Base-by-base conservation (phyloP, 2,888 invertebrate genomes). In the Agonopterix alstromeriana region DNA sequence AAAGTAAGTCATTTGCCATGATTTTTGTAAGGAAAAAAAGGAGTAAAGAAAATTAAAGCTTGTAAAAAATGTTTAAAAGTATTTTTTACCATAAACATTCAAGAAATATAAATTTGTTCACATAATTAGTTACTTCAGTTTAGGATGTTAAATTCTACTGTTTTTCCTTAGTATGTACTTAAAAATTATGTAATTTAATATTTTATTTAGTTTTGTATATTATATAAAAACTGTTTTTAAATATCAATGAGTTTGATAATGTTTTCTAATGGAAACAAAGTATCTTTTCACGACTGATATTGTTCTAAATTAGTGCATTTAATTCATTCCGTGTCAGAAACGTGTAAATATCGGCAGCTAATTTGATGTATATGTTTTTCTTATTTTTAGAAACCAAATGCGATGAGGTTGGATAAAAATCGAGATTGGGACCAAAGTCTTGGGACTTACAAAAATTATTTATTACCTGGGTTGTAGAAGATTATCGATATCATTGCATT, bases 401-500 rank as follows among this genome's bases (percentile, higher is more conserved):
- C 41, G 42, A 47, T 47, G 42, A 35, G 14, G 14, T 36, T 42
- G 17, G 41, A 36, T 11, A n/a, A 14, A 11, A 27, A 36, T 9
- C 10, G 42, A 12, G 43, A n/a, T 51, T 44, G 51, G 51, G 51
- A 51, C 51, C 51, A 51, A 49, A 48, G 46, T 11, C 48, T 8
- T 35, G 36, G 48, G 42, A 43, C 46, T 43, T 43, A 45, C 27
- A 27, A 27, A 27, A 27, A 27, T 5, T 42, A 48, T n/a, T n/a
- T 36, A 36, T 7, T 36, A 35, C 14, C 10, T 10, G 36, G 14
- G n/a, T 14, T 14, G 45, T 9, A 45, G 38, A 7, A 38, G n/a
- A 38, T 38, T 38, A 38, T 42, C 10, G 14, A 14, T 17, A 8
- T 45, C 35, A 41, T 46, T 46, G 35, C 41, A 46, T 27, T 49